Base-by-base conservation (phyloP, 2,797 vertebrate species). In the Sebastes iracundus region DNA sequence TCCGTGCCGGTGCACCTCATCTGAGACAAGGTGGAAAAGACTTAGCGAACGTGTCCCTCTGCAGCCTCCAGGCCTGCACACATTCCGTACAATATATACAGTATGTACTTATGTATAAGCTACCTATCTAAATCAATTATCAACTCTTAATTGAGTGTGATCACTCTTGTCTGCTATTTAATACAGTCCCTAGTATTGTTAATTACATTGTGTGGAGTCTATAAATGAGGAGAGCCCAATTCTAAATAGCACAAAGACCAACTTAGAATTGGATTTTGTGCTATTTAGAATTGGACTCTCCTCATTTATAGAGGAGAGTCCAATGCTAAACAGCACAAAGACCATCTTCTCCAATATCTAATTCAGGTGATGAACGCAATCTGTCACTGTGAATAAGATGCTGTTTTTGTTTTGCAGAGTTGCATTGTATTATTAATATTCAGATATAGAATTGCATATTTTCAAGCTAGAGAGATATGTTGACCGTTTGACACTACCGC, bases 1-100 rank as follows among this genome's bases (percentile, higher is more conserved):
- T 80, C 58, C 13, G 20, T 65, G 68, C 77, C 38, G 74, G n/a
- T 78, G 70, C 76, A 70, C 38, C 73, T 82, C 59, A 72, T 63
- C 70, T 75, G 25, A 80, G 73, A 80, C 30, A 69, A 79, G 25
- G 55, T 80, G 63, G 63, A 53, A 64, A 59, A 74, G 23, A 66
- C 69, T 61, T 42, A 2, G 14, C n/a, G 16, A 82, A 81, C 16
- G 8, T 60, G 7, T 71, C 28, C 16, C 20, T 20, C 22, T 75
- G 58, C 38, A 75, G 33, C 55, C 63, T 78, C 4, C 13, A 10
- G 63, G 61, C 38, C 33, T 42, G 12, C 9, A 28, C 58, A 16
- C 35, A 49, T 16, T 25, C 10, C 56, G 6, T 22, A 27, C 69
- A 62, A 32, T 52, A 53, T 18, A 53, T 55, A 12, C 28, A 7